Evolutionary conservation across 2,797 vertebrate genomes (phyloP).

Genomic region (Pelodytes ibericus): DNA sequence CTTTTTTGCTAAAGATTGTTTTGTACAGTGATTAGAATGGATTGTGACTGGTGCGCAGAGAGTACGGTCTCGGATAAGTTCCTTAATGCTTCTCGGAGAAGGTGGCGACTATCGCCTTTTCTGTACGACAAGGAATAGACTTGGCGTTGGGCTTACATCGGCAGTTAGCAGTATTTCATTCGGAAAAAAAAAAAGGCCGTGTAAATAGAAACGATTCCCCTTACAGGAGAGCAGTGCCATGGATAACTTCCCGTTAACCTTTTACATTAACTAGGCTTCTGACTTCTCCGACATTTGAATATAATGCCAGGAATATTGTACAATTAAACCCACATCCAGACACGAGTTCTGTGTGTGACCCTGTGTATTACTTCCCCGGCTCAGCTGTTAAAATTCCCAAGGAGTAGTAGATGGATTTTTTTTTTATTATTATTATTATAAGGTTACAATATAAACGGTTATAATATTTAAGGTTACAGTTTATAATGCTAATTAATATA

Average conservation of each 20-base stretch:
- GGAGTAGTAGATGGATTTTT: constrained; percentile 48
- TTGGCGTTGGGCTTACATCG: constrained; percentile 37
- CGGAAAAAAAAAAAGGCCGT: constrained; percentile 17
- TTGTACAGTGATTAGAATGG: constrained; percentile 83
- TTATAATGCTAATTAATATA: constrained; percentile 39
- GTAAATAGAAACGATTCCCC: constrained; percentile 23
- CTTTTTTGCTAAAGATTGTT: constrained; percentile 80
- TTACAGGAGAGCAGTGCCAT: constrained; percentile 14
- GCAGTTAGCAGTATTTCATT: no score
- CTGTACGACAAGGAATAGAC: constrained; percentile 31
- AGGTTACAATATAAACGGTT: no score
- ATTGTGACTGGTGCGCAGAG: constrained; percentile 75
- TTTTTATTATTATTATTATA: constrained; percentile 13
- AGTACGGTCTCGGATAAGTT: constrained; percentile 65
- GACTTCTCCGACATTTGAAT: constrained; percentile 55
- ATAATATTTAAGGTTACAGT: constrained; percentile 39
- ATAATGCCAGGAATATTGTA: constrained; percentile 49
- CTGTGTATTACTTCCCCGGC: constrained; percentile 56
- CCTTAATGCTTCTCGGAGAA: constrained; percentile 60
- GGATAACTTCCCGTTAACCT: constrained; percentile 52
- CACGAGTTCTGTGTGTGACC: constrained; percentile 57
- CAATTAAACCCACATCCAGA: constrained; percentile 45
- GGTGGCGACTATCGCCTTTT: constrained; percentile 49
- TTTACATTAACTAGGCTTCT: constrained; percentile 59
- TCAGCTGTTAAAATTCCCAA: constrained; percentile 60